Evolutionary conservation across 2,797 vertebrate genomes (phyloP).

Genomic region (Coluber constrictor): DNA sequence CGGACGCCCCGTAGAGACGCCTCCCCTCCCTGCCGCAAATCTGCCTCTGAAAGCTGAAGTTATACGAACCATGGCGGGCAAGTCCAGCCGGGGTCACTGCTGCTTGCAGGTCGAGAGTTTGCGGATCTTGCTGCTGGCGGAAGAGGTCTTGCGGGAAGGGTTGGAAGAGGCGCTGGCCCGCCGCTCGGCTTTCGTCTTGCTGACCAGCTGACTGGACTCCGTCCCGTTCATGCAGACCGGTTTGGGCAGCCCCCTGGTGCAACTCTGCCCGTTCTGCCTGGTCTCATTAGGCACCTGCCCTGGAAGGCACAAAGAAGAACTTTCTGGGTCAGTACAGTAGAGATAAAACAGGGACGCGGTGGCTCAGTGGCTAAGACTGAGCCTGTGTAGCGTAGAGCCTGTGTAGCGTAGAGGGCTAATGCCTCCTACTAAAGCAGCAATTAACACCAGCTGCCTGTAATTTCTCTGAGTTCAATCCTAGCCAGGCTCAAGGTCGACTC

Average conservation of each 20-base stretch:
- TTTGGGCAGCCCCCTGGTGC: slow-evolving; percentile 77
- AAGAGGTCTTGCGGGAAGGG: slow-evolving; percentile 87
- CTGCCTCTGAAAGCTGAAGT: neutral
- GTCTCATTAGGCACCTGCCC: slow-evolving; percentile 86
- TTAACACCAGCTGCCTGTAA: too few relatives aligned
- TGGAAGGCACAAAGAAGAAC: slow-evolving; percentile 56
- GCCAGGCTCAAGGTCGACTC: too few relatives aligned
- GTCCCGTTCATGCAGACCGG: slow-evolving; percentile 92
- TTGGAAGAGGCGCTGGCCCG: slow-evolving; percentile 86
- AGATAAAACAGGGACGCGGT: too few relatives aligned
- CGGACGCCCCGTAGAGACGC: neutral
- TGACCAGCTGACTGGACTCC: slow-evolving; percentile 78
- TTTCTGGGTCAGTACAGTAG: neutral
- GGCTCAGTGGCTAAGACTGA: too few relatives aligned
- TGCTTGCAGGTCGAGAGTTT: slow-evolving; percentile 98
- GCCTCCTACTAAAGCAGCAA: too few relatives aligned
- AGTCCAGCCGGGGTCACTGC: slow-evolving; percentile 78
- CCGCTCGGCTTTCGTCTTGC: slow-evolving; percentile 82
- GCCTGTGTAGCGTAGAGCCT: too few relatives aligned
- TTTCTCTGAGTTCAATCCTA: too few relatives aligned
- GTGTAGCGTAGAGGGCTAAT: too few relatives aligned
- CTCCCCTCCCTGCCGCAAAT: neutral
- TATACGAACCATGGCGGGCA: slow-evolving; percentile 13
- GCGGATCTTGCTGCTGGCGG: slow-evolving; percentile 94
- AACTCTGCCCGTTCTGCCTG: slow-evolving; percentile 75